Evolutionary conservation across 2,113 vertebrate species (phyloP).

Genomic region (Python bivittatus): DNA sequence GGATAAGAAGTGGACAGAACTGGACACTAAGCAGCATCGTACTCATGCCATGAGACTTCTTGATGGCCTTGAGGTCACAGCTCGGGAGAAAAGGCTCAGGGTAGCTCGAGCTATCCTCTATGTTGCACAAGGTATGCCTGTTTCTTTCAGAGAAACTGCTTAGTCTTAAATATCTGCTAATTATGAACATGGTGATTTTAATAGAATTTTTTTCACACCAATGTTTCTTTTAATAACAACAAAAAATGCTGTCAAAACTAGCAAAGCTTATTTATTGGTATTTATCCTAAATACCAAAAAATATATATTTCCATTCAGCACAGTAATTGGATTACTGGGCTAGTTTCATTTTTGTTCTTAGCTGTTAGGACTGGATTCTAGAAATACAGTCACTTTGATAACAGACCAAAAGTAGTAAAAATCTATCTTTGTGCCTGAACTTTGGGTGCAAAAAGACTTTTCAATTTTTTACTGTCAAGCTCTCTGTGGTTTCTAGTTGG

Average conservation of each 20-base stretch:
- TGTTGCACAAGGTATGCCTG: conserved; percentile 87
- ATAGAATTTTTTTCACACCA: background rate
- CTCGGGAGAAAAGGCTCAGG: conserved; percentile 87
- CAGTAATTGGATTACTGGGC: background rate
- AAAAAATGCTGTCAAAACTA: background rate
- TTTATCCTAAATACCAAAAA: background rate
- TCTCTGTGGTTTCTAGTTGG: background rate
- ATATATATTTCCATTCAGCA: background rate
- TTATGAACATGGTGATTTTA: background rate
- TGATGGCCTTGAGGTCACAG: conserved; percentile 90
- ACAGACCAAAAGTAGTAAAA: background rate
- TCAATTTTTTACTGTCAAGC: background rate
- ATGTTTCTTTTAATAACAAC: background rate
- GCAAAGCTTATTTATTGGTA: background rate
- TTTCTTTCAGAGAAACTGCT: background rate
- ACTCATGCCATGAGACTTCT: conserved; percentile 93
- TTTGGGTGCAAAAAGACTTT: background rate
- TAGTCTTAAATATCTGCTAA: background rate
- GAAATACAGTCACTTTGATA: background rate
- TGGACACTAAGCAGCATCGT: conserved; percentile 84
- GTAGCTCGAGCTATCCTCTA: conserved; percentile 94
- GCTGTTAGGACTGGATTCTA: background rate
- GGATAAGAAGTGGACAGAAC: conserved; percentile 88
- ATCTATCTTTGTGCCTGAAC: background rate
- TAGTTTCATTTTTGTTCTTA: background rate